Evolutionary conservation across 2,113 vertebrate genomes (phyloP).

Genomic region (Chroicocephalus ridibundus): DNA sequence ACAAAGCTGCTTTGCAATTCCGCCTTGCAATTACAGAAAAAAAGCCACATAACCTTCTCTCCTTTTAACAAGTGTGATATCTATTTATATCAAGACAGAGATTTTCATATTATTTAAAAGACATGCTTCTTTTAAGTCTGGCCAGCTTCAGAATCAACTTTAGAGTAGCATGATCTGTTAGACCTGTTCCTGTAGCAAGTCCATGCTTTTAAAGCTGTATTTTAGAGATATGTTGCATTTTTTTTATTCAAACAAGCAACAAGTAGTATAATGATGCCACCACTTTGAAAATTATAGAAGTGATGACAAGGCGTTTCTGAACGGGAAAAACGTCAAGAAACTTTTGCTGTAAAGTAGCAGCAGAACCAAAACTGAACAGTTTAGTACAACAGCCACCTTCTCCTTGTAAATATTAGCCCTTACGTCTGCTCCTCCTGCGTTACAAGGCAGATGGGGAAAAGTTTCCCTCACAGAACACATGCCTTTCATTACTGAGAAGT

Average conservation of each 20-base stretch:
- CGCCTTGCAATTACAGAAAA: not conserved
- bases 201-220: not conserved
- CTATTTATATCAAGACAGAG: constrained; percentile 14
- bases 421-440: not conserved
- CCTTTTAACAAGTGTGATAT: not conserved
- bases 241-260: not conserved
- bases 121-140: constrained; percentile 2
- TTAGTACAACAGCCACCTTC: not conserved
- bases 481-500: not conserved
- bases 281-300: not conserved
- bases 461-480: not conserved
- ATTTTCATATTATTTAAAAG: constrained; percentile 38
- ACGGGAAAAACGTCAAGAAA: not conserved
- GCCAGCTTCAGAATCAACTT: not conserved
- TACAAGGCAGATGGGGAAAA: not conserved
- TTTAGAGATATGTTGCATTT: not conserved
- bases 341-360: not conserved
- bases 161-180: not conserved
- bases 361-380: not conserved
- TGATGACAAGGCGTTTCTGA: not conserved
- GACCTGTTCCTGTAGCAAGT: not conserved
- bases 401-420: not conserved
- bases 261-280: not conserved
- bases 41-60: not conserved
- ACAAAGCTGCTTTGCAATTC: constrained; percentile 49